A percentile compares a stretch with the other conserved stretches of the same genome.
Evolutionary conservation across 2,888 invertebrate species (phyloP).

Genomic region (Lepidonotus clava): DNA sequence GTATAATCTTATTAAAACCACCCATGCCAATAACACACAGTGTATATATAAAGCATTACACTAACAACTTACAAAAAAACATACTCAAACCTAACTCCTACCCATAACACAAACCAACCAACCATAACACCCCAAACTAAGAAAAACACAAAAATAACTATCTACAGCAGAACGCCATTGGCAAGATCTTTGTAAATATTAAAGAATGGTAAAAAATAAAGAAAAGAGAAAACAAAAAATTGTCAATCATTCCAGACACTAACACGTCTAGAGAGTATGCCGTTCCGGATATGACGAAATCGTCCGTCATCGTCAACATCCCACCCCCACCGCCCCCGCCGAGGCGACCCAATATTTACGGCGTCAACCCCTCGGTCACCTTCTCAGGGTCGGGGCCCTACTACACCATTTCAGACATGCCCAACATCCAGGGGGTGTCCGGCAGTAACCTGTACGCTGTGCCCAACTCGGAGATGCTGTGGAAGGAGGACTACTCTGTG

Average conservation of each 20-base stretch:
- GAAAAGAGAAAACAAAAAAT: constrained; percentile 18
- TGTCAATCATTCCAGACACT: constrained; percentile 68
- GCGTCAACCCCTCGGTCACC: constrained; percentile 48
- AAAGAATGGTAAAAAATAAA: too few species aligned
- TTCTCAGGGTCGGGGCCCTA: constrained; percentile 36
- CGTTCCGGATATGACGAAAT: constrained; percentile 78
- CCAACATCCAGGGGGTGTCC: constrained; percentile 74
- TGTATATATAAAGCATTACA: too few species aligned
- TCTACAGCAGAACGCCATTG: too few species aligned
- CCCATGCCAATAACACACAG: too few species aligned
- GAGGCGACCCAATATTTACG: constrained; percentile 58
- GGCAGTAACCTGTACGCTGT: constrained; percentile 82
- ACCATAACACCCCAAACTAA: too few species aligned
- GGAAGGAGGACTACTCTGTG: constrained; percentile 74
- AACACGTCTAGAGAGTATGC: constrained; percentile 77
- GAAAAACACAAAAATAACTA: too few species aligned
- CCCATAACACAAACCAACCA: too few species aligned
- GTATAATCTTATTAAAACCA: too few species aligned
- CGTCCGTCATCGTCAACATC: constrained; percentile 67
- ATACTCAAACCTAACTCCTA: too few species aligned
- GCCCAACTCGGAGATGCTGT: constrained; percentile 83
- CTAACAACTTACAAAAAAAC: too few species aligned
- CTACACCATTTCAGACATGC: constrained; percentile 54
- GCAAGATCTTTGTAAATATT: too few species aligned
- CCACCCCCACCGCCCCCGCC: constrained; percentile 51